Evolutionary conservation across 2,113 vertebrate genomes (phyloP).

Genomic region (Melospiza georgiana): DNA sequence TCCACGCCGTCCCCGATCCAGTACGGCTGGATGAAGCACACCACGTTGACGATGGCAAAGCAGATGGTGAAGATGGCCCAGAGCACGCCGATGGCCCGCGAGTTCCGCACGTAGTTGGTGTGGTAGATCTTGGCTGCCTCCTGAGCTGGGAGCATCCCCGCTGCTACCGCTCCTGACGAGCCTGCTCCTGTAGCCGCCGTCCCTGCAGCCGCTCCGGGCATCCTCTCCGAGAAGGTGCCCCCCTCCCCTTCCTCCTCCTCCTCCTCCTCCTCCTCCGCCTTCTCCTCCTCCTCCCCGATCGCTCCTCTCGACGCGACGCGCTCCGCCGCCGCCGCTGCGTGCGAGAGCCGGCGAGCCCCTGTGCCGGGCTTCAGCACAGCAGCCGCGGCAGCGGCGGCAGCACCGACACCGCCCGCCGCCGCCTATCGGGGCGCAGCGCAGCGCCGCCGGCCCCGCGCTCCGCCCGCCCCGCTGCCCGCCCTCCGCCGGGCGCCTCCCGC

Average conservation of each 20-base stretch:
- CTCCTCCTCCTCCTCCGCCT: background rate
- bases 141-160: slow-evolving; percentile 89
- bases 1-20: slow-evolving; percentile 97
- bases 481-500: no score
- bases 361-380: slow-evolving; percentile 10
- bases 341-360: slow-evolving; percentile 39
- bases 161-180: slow-evolving; percentile 77
- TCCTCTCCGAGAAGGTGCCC: slow-evolving; percentile 47
- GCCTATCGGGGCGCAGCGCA: no score
- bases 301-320: slow-evolving; percentile 5
- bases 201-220: slow-evolving; percentile 62
- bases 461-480: no score
- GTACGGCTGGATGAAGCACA: slow-evolving; percentile 95
- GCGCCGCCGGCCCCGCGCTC: no score
- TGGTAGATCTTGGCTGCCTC: slow-evolving; percentile 95
- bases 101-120: slow-evolving; percentile 95
- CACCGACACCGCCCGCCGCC: no score
- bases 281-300: background rate
- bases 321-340: slow-evolving; percentile 25
- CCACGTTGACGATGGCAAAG: slow-evolving; percentile 95
- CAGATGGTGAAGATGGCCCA: slow-evolving; percentile 98
- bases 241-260: slow-evolving; percentile 29
- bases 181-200: slow-evolving; percentile 62
- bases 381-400: no score
- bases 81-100: slow-evolving; percentile 91